Evolutionary conservation across 1,140 invertebrate genomes (phyloP).

Genomic region (Tetragonula clypearis): DNA sequence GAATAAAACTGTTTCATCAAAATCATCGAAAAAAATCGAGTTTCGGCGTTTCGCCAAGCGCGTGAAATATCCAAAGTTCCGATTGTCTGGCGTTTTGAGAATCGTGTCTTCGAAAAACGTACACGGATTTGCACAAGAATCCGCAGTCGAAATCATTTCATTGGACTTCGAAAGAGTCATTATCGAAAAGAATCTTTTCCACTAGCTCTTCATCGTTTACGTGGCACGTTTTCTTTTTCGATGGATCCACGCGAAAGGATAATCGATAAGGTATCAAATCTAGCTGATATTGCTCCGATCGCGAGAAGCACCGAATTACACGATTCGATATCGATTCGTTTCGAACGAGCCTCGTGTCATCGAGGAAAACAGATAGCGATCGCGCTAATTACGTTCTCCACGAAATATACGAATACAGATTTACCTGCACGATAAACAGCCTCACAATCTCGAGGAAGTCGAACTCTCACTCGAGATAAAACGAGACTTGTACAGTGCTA

Average conservation of each 20-base stretch:
- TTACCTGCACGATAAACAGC: not conserved
- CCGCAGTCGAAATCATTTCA: too few relatives aligned
- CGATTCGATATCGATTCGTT: not conserved
- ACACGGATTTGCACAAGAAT: too few relatives aligned
- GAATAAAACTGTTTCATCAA: too few relatives aligned
- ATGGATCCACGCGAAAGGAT: not conserved
- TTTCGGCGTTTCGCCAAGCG: too few relatives aligned
- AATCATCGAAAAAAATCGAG: too few relatives aligned
- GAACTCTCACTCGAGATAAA: not conserved
- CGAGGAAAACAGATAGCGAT: not conserved
- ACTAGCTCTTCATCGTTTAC: too few relatives aligned
- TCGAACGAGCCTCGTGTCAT: too few relatives aligned
- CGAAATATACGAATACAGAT: not conserved
- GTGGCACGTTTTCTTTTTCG: not conserved
- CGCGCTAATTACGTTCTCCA: conserved; percentile 11
- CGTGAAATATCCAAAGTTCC: too few relatives aligned
- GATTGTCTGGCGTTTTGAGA: too few relatives aligned
- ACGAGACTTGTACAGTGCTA: not conserved
- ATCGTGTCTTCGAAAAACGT: too few relatives aligned
- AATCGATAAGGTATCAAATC: not conserved
- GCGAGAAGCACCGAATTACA: not conserved
- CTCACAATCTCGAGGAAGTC: too few relatives aligned
- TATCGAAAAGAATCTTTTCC: not conserved
- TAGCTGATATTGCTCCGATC: not conserved
- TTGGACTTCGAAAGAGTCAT: too few relatives aligned